Base-by-base conservation (phyloP, 2,797 vertebrate genomes). In the Sciurus carolinensis region DNA sequence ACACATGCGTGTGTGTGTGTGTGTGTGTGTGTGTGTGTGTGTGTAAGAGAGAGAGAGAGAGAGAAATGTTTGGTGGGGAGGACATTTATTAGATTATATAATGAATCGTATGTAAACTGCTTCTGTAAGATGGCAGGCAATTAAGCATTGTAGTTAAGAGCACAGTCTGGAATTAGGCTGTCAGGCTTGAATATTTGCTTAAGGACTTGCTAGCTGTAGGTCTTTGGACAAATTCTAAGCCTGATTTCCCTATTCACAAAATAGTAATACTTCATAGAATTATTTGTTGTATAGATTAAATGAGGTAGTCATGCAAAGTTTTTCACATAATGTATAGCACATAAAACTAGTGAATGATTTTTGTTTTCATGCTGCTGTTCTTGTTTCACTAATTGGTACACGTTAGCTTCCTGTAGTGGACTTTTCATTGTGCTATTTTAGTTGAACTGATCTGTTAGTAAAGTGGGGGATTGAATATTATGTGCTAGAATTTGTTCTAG, bases 181-280 rank as follows among this genome's bases (percentile, higher is more conserved):
- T n/a, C 85, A 5, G 36, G 33, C 52, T 96, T 97, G 72, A 96
- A 75, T 96, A 64, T 93, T 75, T 84, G 72, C 47, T 94, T 64
- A 76, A 39, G 57, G 42, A 90, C 39, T 94, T 92, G 30, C n/a
- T 92, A 64, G 18, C 36, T 86, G 2, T 94, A 39, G 90, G 42
- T 91, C 76, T 83, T 66, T 95, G 71, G 80, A 75, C 57, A 62
- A 79, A 92, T 92, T 94, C 92, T 87, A 83, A 95, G 57, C 39
- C 96, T 87, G 80, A 52, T 96, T 91, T 96, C 17, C 5, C 36
- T 95, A 24, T 20, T 91, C 98, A 98, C 81, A 96, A 73, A 97
- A 87, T 98, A 98, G 98, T 91, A 85, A 8, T 28, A 81, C 36
- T 94, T 95, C 36, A 62, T 64, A 82, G n/a, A 66, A 42, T 95